Evolutionary conservation across 2,888 invertebrate species (phyloP).

Genomic region (Clepsis dumicolana): DNA sequence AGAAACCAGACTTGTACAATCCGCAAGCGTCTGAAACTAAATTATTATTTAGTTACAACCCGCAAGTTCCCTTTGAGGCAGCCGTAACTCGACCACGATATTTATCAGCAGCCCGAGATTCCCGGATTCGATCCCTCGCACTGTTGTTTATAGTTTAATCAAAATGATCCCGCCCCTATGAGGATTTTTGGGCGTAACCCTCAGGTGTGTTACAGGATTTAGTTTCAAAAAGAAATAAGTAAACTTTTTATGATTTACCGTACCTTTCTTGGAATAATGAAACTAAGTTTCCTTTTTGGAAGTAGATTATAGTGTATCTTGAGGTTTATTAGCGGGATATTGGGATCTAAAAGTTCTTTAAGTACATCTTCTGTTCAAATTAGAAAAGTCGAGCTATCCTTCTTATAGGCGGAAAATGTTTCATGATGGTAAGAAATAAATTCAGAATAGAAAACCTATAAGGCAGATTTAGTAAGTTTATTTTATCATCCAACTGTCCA

Average conservation of each 20-base stretch:
- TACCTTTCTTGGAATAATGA: not conserved
- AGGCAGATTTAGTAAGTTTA: too few relatives aligned
- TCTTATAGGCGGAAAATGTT: too few relatives aligned
- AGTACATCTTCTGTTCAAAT: too few relatives aligned
- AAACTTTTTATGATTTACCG: not conserved
- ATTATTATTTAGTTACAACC: conserved; percentile 4
- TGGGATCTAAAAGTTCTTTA: not conserved
- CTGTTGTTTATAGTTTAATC: conserved; percentile 11
- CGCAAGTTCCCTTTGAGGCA: not conserved
- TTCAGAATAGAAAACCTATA: too few relatives aligned
- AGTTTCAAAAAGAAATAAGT: not conserved
- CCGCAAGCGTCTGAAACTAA: not conserved
- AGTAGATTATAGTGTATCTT: too few relatives aligned
- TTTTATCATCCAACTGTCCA: too few relatives aligned
- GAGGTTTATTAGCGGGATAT: not conserved
- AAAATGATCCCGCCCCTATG: not conserved
- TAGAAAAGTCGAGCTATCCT: not conserved
- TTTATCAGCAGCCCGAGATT: conserved; percentile 3
- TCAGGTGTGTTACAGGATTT: not conserved
- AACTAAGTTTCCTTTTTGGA: not conserved
- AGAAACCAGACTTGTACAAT: not conserved
- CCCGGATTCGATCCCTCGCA: not conserved
- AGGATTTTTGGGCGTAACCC: not conserved
- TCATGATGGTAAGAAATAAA: too few relatives aligned
- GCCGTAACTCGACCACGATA: conserved; percentile 4